phyloP scores from a whole-genome alignment of 2,113 vertebrate genomes.

The Hyaena hyaena region DNA sequence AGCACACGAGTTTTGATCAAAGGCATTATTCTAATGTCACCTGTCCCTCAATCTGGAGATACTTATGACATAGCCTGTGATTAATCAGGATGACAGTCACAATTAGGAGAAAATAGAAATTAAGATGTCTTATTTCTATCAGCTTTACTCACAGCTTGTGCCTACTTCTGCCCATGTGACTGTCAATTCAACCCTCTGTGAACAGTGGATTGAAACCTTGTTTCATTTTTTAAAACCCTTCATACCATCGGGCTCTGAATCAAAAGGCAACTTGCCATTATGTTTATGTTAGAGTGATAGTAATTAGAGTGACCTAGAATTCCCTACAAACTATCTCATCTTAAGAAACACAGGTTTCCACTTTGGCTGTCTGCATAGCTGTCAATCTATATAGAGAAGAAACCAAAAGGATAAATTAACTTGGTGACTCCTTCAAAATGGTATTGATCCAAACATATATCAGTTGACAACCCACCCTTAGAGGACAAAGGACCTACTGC shows the following conservation, averaged over 20 bases:
- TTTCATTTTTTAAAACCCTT: slow-evolving; percentile 66
- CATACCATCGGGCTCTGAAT: background rate
- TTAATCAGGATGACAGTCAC: background rate
- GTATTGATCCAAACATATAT: slow-evolving; percentile 63
- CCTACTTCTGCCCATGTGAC: background rate
- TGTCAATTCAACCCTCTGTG: background rate
- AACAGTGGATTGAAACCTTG: background rate
- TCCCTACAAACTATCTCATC: slow-evolving; percentile 68
- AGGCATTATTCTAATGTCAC: background rate
- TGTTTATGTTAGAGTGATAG: slow-evolving; percentile 59
- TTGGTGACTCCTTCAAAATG: slow-evolving; percentile 68
- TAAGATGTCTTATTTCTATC: slow-evolving; percentile 49
- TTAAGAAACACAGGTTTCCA: slow-evolving; percentile 69
- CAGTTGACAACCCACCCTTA: slow-evolving; percentile 27
- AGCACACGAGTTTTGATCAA: background rate
- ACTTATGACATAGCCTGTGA: background rate
- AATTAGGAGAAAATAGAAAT: background rate
- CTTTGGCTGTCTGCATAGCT: slow-evolving; percentile 53
- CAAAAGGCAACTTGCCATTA: slow-evolving; percentile 65
- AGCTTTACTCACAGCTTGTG: slow-evolving; percentile 13
- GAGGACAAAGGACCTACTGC: slow-evolving; percentile 36
- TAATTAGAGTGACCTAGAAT: slow-evolving; percentile 75
- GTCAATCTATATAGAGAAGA: slow-evolving; percentile 59
- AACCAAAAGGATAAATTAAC: slow-evolving; percentile 74
- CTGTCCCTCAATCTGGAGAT: slow-evolving; percentile 14